Evolutionary conservation across 35 echinoderm and acorn worm species (phyloP).

Genomic region (Stichopus chloronotus): DNA sequence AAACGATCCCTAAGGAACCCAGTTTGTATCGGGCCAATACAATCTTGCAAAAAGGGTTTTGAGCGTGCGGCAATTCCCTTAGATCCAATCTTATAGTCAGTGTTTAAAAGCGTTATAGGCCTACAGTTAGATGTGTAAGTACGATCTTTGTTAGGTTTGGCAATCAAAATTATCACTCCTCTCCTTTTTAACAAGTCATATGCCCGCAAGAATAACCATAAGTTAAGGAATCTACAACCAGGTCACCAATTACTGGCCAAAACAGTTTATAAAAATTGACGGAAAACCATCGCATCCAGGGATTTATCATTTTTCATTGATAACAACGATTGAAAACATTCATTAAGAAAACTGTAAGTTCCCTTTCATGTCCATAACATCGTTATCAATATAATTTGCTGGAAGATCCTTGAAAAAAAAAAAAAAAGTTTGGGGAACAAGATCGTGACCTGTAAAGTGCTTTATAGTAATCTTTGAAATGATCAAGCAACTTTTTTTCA

Average conservation of each 20-base stretch:
- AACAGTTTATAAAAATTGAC: constrained; percentile 11
- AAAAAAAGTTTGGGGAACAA: too few relatives aligned
- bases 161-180: neutral
- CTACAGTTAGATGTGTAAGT: neutral
- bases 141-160: neutral
- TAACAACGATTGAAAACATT: neutral
- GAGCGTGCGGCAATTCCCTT: neutral
- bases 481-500: too few relatives aligned
- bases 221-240: constrained; percentile 8
- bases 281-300: neutral
- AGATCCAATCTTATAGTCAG: too few relatives aligned
- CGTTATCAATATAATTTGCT: neutral
- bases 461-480: too few relatives aligned
- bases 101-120: too few relatives aligned
- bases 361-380: neutral
- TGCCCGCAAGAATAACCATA: neutral
- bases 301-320: too few relatives aligned
- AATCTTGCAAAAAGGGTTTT: neutral
- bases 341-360: constrained; percentile 4
- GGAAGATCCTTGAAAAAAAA: neutral
- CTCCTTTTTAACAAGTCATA: constrained; percentile 12
- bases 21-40: neutral
- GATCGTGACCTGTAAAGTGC: neutral
- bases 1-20: neutral
- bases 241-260: neutral